A percentile compares a stretch with the other conserved stretches of the same genome.
phyloP scores from a whole-genome alignment of 2,888 invertebrate genomes.

The Xestia xanthographa region DNA sequence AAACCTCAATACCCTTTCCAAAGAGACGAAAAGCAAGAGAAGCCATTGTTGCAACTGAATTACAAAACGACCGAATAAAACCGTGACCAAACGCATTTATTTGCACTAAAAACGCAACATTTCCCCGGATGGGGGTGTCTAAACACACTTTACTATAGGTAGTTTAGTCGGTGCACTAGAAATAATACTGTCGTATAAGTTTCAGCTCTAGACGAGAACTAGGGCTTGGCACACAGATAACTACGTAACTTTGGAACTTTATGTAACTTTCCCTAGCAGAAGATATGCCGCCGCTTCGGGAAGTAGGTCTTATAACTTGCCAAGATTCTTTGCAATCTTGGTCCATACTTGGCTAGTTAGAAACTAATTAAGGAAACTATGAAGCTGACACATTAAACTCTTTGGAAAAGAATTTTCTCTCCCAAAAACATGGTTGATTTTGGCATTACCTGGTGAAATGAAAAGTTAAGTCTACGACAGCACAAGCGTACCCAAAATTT shows the following conservation, averaged over 20 bases:
- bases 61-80: background rate
- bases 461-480: background rate
- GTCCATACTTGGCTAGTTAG: constrained; percentile 1
- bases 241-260: constrained; percentile 36
- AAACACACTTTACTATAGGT: constrained; percentile 34
- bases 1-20: constrained; percentile 1
- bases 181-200: constrained; percentile 28
- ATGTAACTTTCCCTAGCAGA: constrained; percentile 36
- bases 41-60: constrained; percentile 17
- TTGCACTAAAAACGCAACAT: constrained; percentile 21
- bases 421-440: background rate
- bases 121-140: background rate
- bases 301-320: constrained; percentile 40
- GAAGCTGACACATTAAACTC: background rate
- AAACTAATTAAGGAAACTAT: constrained; percentile 18
- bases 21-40: constrained; percentile 23
- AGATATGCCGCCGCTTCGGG: constrained; percentile 19
- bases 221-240: constrained; percentile 48
- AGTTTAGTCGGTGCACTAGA: constrained; percentile 13
- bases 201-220: constrained; percentile 47
- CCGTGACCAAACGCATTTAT: constrained; percentile 14
- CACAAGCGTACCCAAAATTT: background rate
- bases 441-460: background rate
- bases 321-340: constrained; percentile 38
- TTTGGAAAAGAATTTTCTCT: background rate